These are phyloP conservation scores for Orchestes rusci DNA, from an alignment of 2,888 invertebrate genomes.

Conservation along the genomic window DNA sequence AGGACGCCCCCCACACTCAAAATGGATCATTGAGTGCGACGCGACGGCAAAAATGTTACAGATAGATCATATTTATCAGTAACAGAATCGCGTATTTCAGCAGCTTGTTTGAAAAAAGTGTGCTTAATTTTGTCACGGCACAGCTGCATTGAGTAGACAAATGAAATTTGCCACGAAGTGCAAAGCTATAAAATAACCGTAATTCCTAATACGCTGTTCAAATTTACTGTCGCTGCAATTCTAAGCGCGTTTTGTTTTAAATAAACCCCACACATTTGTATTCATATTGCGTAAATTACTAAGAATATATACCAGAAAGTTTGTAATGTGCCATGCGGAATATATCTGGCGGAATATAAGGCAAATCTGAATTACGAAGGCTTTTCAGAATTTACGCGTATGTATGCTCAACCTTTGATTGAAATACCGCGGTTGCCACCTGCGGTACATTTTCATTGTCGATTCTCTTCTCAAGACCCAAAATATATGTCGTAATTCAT, in stretches of 20 bases:
- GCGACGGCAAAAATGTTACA: conserved; percentile 10
- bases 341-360: conserved; percentile 39
- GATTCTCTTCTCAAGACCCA: not conserved
- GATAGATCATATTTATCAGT: conserved; percentile 23
- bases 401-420: conserved; percentile 33
- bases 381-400: conserved; percentile 12
- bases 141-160: conserved; percentile 32
- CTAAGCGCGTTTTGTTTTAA: conserved; percentile 39
- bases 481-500: not conserved
- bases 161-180: conserved; percentile 36
- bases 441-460: conserved; percentile 14
- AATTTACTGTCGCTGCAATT: conserved; percentile 37
- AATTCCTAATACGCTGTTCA: conserved; percentile 39
- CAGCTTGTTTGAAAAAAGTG: conserved; percentile 27
- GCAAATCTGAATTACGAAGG: conserved; percentile 24
- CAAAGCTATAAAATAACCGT: conserved; percentile 41
- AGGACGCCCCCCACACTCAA: too few species aligned
- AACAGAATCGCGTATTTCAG: conserved; percentile 19
- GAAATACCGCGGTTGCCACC: conserved; percentile 38
- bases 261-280: conserved; percentile 41
- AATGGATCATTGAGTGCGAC: too few species aligned
- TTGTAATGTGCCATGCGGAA: conserved; percentile 39
- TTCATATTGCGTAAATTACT: conserved; percentile 44
- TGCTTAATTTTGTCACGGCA: conserved; percentile 25
- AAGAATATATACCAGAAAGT: conserved; percentile 41